These are phyloP conservation scores for Drosophila maculinotata DNA, from an alignment of 2,888 invertebrate species.

Conservation along the genomic window DNA sequence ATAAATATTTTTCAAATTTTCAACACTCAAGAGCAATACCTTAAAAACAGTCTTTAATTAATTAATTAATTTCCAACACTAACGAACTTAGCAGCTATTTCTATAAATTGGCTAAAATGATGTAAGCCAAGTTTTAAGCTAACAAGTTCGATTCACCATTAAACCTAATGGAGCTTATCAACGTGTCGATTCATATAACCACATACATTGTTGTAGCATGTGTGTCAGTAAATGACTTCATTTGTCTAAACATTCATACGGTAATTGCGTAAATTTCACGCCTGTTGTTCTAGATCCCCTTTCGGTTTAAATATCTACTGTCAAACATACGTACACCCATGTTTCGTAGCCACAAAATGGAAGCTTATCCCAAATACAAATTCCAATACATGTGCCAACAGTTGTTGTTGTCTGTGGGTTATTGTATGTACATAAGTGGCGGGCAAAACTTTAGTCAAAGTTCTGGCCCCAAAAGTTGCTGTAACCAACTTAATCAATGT, in stretches of 20 bases:
- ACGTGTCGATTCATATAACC: constrained; percentile 44
- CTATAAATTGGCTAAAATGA: constrained; percentile 20
- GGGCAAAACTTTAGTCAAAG: constrained; percentile 65
- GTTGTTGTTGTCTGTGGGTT: constrained; percentile 44
- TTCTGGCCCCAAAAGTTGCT: constrained; percentile 53
- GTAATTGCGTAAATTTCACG: constrained; percentile 79
- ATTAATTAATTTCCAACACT: background rate
- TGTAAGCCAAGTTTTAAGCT: constrained; percentile 38
- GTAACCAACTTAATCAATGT: constrained; percentile 71
- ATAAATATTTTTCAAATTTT: too few species aligned
- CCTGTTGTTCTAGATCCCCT: constrained; percentile 47
- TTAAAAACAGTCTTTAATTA: background rate
- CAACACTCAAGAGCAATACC: background rate
- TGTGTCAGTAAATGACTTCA: constrained; percentile 59
- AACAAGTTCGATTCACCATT: constrained; percentile 57
- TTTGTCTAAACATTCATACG: constrained; percentile 72
- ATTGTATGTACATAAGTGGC: constrained; percentile 70
- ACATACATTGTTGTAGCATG: constrained; percentile 23
- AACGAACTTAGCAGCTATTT: too few species aligned
- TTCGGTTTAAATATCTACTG: constrained; percentile 63
- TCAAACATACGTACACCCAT: constrained; percentile 2
- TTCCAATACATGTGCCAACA: constrained; percentile 67
- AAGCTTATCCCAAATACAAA: constrained; percentile 69
- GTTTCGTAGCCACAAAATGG: constrained; percentile 64
- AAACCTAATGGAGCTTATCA: constrained; percentile 63